Percentiles rank a stretch among this genome's conserved stretches.
Conservation (phyloP, 2,888 invertebrate species). For the Leptinotarsa rubiginosa region DNA sequence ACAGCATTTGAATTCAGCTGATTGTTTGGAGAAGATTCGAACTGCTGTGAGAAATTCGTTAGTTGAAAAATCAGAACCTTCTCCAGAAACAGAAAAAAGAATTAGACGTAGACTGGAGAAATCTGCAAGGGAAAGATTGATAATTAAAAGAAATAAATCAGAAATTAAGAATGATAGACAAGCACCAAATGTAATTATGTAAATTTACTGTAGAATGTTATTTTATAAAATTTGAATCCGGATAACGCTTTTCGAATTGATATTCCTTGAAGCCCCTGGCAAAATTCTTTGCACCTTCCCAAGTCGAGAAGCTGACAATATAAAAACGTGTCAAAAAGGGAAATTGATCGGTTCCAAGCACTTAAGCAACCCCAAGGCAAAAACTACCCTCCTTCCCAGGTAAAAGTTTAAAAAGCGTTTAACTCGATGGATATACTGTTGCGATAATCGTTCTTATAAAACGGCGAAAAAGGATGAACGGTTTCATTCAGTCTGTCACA, state of each 20-base stretch:
- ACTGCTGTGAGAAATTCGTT: constrained; percentile 73
- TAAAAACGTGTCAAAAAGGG: constrained; percentile 20
- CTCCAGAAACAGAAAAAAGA: constrained; percentile 75
- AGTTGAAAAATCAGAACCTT: constrained; percentile 68
- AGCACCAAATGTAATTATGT: constrained; percentile 13
- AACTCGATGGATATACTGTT: neutral
- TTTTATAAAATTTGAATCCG: neutral
- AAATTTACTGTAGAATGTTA: neutral
- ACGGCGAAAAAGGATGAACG: neutral
- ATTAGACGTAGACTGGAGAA: constrained; percentile 77
- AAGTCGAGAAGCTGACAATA: neutral
- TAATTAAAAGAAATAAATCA: constrained; percentile 76
- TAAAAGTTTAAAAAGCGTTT: neutral
- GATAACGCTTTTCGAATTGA: neutral
- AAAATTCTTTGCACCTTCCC: neutral
- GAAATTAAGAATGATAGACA: constrained; percentile 71
- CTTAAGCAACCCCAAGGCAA: constrained; percentile 20
- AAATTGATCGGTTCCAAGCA: constrained; percentile 10
- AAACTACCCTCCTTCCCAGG: constrained; percentile 2
- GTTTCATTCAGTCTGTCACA: constrained; percentile 2
- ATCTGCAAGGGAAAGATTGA: constrained; percentile 77
- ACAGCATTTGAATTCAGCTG: constrained; percentile 92
- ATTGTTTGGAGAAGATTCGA: constrained; percentile 90
- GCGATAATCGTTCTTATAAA: constrained; percentile 7
- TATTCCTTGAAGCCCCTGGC: neutral